Percentiles rank a stretch among this genome's conserved stretches.
Evolutionary conservation across 2,888 invertebrate genomes (phyloP).

Genomic region (Drosophila borborema): DNA sequence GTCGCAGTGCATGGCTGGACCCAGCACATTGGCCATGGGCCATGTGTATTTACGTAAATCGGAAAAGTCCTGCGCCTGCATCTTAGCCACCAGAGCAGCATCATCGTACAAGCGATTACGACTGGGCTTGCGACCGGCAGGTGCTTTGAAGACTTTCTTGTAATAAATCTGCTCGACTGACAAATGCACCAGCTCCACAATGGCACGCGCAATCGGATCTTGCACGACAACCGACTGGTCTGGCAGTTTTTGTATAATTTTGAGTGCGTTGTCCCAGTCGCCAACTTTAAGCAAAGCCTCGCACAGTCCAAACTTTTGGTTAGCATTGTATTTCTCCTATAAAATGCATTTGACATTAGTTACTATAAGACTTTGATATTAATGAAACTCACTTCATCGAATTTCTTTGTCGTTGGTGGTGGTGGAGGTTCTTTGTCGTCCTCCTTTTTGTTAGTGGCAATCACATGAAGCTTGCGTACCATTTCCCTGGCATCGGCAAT

Average conservation of each 20-base stretch:
- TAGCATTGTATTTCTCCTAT: constrained; percentile 86
- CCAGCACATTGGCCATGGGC: constrained; percentile 94
- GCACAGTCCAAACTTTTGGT: constrained; percentile 97
- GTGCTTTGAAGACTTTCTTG: constrained; percentile 90
- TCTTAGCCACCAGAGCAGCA: constrained; percentile 68
- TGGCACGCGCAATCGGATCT: constrained; percentile 91
- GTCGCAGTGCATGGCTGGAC: constrained; percentile 94
- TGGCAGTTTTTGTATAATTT: constrained; percentile 93
- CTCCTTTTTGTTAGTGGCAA: constrained; percentile 89
- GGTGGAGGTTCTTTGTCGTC: constrained; percentile 91
- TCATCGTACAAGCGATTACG: constrained; percentile 85
- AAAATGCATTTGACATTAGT: neutral
- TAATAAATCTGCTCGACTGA: constrained; percentile 95
- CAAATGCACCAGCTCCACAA: constrained; percentile 92
- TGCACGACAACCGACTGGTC: constrained; percentile 91
- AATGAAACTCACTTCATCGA: constrained; percentile 86
- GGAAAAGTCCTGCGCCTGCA: constrained; percentile 88
- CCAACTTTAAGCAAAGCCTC: constrained; percentile 95
- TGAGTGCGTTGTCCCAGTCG: constrained; percentile 94
- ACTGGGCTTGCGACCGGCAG: constrained; percentile 86
- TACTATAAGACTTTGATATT: neutral
- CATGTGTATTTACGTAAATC: constrained; percentile 91
- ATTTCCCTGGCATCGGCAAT: constrained; percentile 93
- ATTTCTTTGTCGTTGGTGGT: constrained; percentile 89
- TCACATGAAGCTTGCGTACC: constrained; percentile 93